These are phyloP conservation scores for Coelinius sp. DNA, from an alignment of 2,888 invertebrate species.

Conservation along the genomic window DNA sequence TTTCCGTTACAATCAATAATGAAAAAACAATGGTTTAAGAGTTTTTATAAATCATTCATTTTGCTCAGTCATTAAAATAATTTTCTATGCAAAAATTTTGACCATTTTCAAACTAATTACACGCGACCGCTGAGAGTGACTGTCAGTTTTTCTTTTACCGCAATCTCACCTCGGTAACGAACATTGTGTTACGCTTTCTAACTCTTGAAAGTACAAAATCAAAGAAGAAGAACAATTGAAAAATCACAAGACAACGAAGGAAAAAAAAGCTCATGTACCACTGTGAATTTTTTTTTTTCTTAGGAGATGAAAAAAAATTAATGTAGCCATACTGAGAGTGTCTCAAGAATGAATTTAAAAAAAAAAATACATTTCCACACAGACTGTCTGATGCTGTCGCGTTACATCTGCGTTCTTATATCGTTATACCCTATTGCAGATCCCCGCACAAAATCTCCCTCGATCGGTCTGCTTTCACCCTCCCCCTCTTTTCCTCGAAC, in stretches of 20 bases:
- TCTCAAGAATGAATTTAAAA: not conserved
- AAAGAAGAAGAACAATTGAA: slow-evolving; percentile 6
- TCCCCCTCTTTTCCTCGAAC: not conserved
- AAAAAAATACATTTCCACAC: slow-evolving; percentile 57
- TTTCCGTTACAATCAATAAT: slow-evolving; percentile 29
- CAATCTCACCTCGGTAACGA: slow-evolving; percentile 11
- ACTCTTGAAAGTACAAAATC: slow-evolving; percentile 28
- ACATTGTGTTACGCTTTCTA: slow-evolving; percentile 38
- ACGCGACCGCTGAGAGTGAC: slow-evolving; percentile 13
- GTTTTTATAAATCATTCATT: not conserved
- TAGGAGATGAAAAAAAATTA: too few species aligned
- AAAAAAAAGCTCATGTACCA: slow-evolving; percentile 33
- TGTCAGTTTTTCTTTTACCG: not conserved
- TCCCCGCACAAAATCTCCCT: slow-evolving; percentile 46
- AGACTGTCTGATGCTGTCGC: too few species aligned
- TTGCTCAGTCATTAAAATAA: not conserved
- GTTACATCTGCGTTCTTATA: slow-evolving; percentile 67
- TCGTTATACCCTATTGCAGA: slow-evolving; percentile 48
- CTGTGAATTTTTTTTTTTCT: slow-evolving; percentile 37
- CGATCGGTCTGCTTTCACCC: slow-evolving; percentile 51
- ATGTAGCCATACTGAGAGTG: not conserved
- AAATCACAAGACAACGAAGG: not conserved
- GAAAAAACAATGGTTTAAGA: too few species aligned
- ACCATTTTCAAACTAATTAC: slow-evolving; percentile 27
- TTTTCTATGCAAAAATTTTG: not conserved